phyloP scores from a whole-genome alignment of 2,113 vertebrate genomes.

The Myotis davidii region DNA sequence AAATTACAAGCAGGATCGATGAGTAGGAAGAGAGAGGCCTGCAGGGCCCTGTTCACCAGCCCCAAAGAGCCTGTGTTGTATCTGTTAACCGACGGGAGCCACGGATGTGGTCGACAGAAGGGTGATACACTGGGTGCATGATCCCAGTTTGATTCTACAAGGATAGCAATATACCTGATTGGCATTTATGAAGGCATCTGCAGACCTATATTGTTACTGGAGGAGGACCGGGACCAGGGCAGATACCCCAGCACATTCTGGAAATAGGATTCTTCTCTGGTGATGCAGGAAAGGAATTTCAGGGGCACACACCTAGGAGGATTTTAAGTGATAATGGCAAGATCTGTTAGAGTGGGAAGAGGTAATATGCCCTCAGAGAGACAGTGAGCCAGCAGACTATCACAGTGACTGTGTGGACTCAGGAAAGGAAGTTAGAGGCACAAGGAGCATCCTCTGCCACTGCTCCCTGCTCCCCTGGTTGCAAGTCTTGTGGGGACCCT shows the following conservation, averaged over 20 bases:
- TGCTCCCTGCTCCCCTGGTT: background rate
- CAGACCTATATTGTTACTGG: background rate
- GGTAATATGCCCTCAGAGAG: background rate
- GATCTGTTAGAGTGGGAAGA: background rate
- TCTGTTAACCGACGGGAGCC: background rate
- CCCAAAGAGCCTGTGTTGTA: rapidly evolving
- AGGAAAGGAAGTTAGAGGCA: background rate
- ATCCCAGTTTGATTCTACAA: background rate
- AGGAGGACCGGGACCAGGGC: background rate
- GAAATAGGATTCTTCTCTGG: background rate
- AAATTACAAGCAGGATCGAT: rapidly evolving
- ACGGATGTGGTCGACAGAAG: rapidly evolving
- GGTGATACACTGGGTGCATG: rapidly evolving
- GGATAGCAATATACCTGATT: background rate
- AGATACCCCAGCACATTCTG: background rate
- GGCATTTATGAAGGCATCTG: background rate
- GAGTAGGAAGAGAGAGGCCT: background rate
- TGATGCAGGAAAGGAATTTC: background rate
- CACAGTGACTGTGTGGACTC: background rate
- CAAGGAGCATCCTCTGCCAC: background rate
- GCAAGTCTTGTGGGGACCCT: background rate
- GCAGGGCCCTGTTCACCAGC: background rate
- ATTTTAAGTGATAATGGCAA: background rate
- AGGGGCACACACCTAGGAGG: background rate
- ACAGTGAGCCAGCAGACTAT: background rate